Evolutionary conservation across 2,888 invertebrate genomes (phyloP), one percentile per base, ranked within the genome.

Genomic region (Ochropacha duplaris): DNA sequence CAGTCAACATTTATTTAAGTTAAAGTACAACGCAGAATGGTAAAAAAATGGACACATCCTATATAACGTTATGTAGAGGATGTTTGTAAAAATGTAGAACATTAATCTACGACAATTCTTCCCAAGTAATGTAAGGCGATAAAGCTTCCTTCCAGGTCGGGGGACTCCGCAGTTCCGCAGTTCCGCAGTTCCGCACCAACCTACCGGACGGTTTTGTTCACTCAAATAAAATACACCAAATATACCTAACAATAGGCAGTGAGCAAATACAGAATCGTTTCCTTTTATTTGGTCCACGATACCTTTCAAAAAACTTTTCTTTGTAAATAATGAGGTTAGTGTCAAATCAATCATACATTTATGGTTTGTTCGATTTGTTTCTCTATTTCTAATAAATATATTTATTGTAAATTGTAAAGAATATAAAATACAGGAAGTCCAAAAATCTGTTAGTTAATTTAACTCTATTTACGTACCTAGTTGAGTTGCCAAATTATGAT

Each of bases 171-270:
- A n/a, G n/a, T n/a, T n/a, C n/a, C n/a, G n/a, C n/a, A n/a, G n/a
- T n/a, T n/a, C n/a, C n/a, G n/a, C n/a, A n/a, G n/a, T n/a, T 16
- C 14, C 19, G 44, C 9, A 19, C 8, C 44, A 19, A 44, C 19
- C 44, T 44, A 44, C 44, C 44, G 44, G 44, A 44, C 44, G 44
- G 44, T 44, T 44, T 44, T 44, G 19, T 44, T 44, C 44, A 19
- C 44, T 19, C 36, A 36, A 44, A 44, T 44, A 44, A 44, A 19
- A 31, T 31, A 9, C 44, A 8, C 19, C 9, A 19, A 44, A 39
- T 16, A 39, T 44, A n/a, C 31, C 31, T 44, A 44, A 19, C 44
- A 44, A 39, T 16, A 16, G n/a, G 16, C 2, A 44, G 9, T 9
- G 9, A 44, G 19, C 19, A 44, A 44, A 44, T 44, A 44, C 44